Percentiles rank a stretch among this genome's conserved stretches.
Conservation (phyloP, 2,113 vertebrate species). For the Heterochromis multidens region DNA sequence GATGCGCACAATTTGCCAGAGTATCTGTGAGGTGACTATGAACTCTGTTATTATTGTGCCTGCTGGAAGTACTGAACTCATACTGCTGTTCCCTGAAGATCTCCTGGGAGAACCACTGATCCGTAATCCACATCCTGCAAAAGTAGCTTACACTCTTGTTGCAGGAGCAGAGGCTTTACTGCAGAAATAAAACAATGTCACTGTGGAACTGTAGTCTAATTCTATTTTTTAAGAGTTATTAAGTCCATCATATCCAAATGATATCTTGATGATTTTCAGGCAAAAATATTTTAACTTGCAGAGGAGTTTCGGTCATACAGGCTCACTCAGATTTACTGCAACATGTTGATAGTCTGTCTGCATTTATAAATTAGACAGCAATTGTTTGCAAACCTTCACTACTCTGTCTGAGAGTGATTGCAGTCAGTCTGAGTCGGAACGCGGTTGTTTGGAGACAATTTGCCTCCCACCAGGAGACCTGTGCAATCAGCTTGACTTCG, state of each 20-base stretch:
- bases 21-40: neutral
- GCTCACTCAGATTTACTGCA: neutral
- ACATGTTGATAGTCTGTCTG: neutral
- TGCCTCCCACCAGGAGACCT: too few species aligned
- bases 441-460: too few species aligned
- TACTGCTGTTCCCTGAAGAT: constrained; percentile 16
- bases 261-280: neutral
- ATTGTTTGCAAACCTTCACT: too few species aligned
- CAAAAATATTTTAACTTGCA: neutral
- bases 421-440: too few species aligned
- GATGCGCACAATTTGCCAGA: neutral
- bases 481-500: too few species aligned
- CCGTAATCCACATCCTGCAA: constrained; percentile 9
- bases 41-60: constrained; percentile 20
- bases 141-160: constrained; percentile 20
- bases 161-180: neutral
- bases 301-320: neutral
- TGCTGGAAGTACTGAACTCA: constrained; percentile 53
- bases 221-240: neutral
- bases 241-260: neutral
- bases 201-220: neutral
- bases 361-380: neutral
- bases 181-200: neutral
- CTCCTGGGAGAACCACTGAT: constrained; percentile 32
- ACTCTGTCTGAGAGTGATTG: too few species aligned